Percentiles rank a stretch among this genome's conserved stretches.
phyloP scores from a whole-genome alignment of 2,888 invertebrate species.

The Coenonympha arcania region DNA sequence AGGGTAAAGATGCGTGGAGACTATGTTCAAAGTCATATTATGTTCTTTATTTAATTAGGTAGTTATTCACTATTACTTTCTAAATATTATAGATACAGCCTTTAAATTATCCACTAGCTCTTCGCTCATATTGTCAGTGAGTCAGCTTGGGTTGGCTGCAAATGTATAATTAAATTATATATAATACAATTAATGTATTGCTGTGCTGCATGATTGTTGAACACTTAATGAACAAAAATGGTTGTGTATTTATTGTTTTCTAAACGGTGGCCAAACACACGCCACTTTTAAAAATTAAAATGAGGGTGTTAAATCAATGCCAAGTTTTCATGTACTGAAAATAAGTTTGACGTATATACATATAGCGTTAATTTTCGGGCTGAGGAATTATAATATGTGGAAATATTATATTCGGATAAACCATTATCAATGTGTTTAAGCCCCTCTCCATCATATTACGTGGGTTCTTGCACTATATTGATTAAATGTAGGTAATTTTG shows the following conservation, averaged over 20 bases:
- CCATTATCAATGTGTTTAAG: background rate
- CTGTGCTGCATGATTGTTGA: conserved; percentile 6
- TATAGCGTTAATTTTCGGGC: too few relatives aligned
- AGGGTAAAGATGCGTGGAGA: too few relatives aligned
- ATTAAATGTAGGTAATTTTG: conserved; percentile 35
- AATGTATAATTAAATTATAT: too few relatives aligned
- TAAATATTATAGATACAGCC: background rate
- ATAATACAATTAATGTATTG: background rate
- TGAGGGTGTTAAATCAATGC: background rate
- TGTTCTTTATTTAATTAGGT: too few relatives aligned
- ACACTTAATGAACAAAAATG: conserved; percentile 22
- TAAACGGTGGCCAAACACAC: conserved; percentile 23
- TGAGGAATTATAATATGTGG: too few relatives aligned
- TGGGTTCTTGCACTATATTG: background rate
- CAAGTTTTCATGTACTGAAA: background rate
- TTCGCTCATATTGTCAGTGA: background rate
- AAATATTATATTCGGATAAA: too few relatives aligned
- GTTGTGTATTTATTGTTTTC: conserved; percentile 32
- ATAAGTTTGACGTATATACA: too few relatives aligned
- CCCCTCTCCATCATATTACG: background rate
- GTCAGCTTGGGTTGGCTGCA: background rate
- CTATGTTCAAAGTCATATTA: too few relatives aligned
- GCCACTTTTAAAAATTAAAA: background rate
- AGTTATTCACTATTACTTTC: too few relatives aligned
- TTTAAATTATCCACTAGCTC: background rate